Evolutionary conservation across 1,140 invertebrate genomes (phyloP).

Genomic region (Drosophila repletoides): DNA sequence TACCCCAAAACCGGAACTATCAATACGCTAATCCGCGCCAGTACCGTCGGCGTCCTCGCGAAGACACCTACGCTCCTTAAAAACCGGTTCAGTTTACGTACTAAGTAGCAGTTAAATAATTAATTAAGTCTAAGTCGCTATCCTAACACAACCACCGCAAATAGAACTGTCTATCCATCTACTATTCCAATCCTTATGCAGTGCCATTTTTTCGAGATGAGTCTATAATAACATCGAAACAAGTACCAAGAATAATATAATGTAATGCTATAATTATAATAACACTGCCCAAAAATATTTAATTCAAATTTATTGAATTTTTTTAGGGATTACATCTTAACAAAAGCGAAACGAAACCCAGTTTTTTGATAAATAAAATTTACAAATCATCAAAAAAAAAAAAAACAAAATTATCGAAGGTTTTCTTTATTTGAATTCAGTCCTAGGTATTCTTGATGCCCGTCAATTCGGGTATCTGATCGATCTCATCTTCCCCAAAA

Average conservation of each 20-base stretch:
- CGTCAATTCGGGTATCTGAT: too few species aligned
- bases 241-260: slow-evolving; percentile 16
- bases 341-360: slow-evolving; percentile 56
- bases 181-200: background rate
- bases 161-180: slow-evolving; percentile 28
- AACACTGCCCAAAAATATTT: slow-evolving; percentile 52
- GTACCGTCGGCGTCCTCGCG: slow-evolving; percentile 54
- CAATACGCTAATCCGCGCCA: slow-evolving; percentile 20
- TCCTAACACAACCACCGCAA: slow-evolving; percentile 37
- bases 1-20: slow-evolving; percentile 30
- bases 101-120: slow-evolving; percentile 72
- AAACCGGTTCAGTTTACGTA: slow-evolving; percentile 45
- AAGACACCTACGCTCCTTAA: slow-evolving; percentile 69
- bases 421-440: too few species aligned
- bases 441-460: too few species aligned
- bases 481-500: too few species aligned
- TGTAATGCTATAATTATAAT: slow-evolving; percentile 4
- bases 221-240: slow-evolving; percentile 18
- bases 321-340: slow-evolving; percentile 37
- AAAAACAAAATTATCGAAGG: too few species aligned
- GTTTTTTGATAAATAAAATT: slow-evolving; percentile 64
- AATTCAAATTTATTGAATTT: background rate
- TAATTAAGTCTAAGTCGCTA: slow-evolving; percentile 64
- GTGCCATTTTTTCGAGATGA: too few species aligned
- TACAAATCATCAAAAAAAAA: slow-evolving; percentile 52